These are phyloP conservation scores for Illadopsis cleaveri DNA, from an alignment of 2,113 vertebrate species.

Conservation along the genomic window DNA sequence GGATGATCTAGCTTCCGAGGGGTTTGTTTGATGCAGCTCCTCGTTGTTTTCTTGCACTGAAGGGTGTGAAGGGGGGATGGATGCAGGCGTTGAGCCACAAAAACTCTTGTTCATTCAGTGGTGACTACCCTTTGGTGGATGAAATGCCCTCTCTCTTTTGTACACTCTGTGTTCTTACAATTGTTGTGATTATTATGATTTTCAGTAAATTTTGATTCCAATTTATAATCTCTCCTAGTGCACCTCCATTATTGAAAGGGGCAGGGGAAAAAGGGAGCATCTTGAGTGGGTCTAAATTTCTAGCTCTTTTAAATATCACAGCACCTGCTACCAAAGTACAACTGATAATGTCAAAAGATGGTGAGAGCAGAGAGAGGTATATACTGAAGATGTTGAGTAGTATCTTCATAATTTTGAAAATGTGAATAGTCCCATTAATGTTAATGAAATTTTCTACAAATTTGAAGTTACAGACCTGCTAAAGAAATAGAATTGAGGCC, in stretches of 20 bases:
- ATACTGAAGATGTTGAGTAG: not conserved
- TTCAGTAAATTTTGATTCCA: not conserved
- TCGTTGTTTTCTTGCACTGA: not conserved
- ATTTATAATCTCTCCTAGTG: not conserved
- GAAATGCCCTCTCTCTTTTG: not conserved
- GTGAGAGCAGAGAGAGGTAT: not conserved
- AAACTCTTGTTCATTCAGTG: not conserved
- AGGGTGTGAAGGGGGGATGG: not conserved
- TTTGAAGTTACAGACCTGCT: not conserved
- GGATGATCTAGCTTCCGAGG: rapidly evolving
- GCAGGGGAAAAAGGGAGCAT: not conserved
- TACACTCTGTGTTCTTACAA: not conserved
- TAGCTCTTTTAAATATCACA: not conserved
- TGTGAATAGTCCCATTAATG: not conserved
- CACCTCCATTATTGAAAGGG: not conserved
- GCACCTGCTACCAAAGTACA: rapidly evolving
- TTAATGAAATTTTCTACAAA: not conserved
- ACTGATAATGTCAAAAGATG: not conserved
- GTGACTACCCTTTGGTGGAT: not conserved
- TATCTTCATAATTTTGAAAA: not conserved
- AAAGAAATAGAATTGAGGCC: not conserved
- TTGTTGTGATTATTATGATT: not conserved
- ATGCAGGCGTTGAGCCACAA: not conserved
- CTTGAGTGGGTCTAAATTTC: not conserved
- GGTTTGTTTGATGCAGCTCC: not conserved